Conservation (phyloP, 2,797 vertebrate species). For the Halcyon leucocephala region DNA sequence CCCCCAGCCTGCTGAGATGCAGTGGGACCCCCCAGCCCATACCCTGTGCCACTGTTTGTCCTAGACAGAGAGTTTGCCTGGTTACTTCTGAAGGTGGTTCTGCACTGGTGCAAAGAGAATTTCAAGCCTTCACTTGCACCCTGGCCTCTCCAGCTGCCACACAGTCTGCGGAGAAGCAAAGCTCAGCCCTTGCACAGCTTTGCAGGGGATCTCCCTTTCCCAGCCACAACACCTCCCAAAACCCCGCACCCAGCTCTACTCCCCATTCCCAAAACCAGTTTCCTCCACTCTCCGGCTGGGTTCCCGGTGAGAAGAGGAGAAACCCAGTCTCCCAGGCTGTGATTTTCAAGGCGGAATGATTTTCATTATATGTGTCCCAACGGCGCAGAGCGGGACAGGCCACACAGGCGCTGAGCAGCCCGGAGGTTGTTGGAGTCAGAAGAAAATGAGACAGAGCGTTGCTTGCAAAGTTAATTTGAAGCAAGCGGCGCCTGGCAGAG, state of each 20-base stretch:
- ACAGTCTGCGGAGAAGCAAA: background rate
- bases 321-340: background rate
- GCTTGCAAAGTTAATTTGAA: conserved; percentile 46
- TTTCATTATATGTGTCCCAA: conserved; percentile 22
- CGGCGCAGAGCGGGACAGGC: background rate
- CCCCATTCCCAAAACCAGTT: background rate
- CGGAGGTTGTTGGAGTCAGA: background rate
- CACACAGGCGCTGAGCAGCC: conserved; percentile 56
- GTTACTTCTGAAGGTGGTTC: background rate
- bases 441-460: conserved; percentile 6
- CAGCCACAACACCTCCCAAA: background rate
- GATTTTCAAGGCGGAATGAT: conserved; percentile 22
- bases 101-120: background rate
- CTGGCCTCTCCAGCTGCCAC: accelerated
- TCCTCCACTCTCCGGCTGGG: background rate
- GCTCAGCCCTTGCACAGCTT: background rate
- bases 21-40: accelerated
- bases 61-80: background rate
- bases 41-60: accelerated
- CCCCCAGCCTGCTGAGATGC: background rate
- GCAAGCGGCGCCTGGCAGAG: background rate
- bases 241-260: background rate
- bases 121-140: background rate
- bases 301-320: conserved; percentile 24
- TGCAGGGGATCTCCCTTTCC: background rate